phyloP scores from a whole-genome alignment of 2,113 vertebrate species.

The Brachyhypopomus gauderio region DNA sequence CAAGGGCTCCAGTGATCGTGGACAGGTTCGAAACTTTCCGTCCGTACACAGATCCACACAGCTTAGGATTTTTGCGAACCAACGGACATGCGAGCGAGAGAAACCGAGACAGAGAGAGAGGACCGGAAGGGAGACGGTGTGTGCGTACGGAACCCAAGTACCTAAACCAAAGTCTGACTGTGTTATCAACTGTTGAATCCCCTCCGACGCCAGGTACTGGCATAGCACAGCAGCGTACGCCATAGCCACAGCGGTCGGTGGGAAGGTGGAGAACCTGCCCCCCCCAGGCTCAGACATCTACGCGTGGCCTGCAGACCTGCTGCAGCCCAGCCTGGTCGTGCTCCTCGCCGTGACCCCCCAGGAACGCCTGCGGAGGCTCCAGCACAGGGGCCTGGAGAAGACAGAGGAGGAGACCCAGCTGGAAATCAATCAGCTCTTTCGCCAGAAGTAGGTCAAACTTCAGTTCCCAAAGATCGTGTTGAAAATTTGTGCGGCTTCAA shows the following conservation, averaged over 20 bases:
- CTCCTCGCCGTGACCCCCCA: slow-evolving; percentile 82
- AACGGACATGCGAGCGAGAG: not conserved
- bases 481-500: slow-evolving; percentile 22
- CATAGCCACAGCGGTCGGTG: slow-evolving; percentile 85
- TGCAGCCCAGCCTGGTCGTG: slow-evolving; percentile 83
- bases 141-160: too few species aligned
- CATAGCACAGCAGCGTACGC: slow-evolving; percentile 93
- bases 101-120: not conserved
- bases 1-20: slow-evolving; percentile 80
- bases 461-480: not conserved
- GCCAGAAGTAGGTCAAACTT: slow-evolving; percentile 78
- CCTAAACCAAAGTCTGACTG: not conserved
- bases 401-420: slow-evolving; percentile 85
- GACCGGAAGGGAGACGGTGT: too few species aligned
- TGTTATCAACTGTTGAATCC: not conserved
- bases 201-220: slow-evolving; percentile 81
- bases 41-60: slow-evolving; percentile 16
- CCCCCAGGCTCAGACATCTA: slow-evolving; percentile 78
- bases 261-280: slow-evolving; percentile 79
- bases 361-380: slow-evolving; percentile 80
- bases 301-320: slow-evolving; percentile 86
- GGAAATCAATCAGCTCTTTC: slow-evolving; percentile 81
- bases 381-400: slow-evolving; percentile 75
- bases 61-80: not conserved
- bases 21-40: slow-evolving; percentile 80